A percentile compares a stretch with the other conserved stretches of the same genome.
These are phyloP conservation scores for Drosophila pseudotakahashii DNA, from an alignment of 2,888 invertebrate species.

Conservation along the genomic window DNA sequence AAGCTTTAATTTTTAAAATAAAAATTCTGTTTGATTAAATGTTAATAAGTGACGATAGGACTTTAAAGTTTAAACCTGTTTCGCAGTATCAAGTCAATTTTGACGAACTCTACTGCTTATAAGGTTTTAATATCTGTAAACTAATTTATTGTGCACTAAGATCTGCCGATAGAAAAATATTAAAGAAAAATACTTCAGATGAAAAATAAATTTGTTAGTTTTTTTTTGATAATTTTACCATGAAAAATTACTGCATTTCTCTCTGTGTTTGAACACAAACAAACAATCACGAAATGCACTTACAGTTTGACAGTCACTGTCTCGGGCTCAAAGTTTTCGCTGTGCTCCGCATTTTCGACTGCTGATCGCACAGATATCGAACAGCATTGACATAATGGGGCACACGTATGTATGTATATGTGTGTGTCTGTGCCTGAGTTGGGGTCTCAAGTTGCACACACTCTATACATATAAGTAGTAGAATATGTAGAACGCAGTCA, in stretches of 20 bases:
- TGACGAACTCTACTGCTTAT: no score
- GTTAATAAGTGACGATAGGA: no score
- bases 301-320: slow-evolving; percentile 62
- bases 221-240: no score
- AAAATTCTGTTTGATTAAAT: no score
- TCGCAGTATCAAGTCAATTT: no score
- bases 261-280: slow-evolving; percentile 8
- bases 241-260: neutral
- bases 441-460: slow-evolving; percentile 49
- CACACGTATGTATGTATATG: slow-evolving; percentile 23
- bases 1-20: no score
- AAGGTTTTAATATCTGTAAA: no score
- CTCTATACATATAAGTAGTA: slow-evolving; percentile 45
- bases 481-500: slow-evolving; percentile 69
- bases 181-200: no score
- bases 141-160: no score
- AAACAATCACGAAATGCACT: slow-evolving; percentile 37
- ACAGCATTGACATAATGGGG: slow-evolving; percentile 66
- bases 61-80: no score
- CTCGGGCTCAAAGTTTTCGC: slow-evolving; percentile 52
- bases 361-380: slow-evolving; percentile 77
- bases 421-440: slow-evolving; percentile 36
- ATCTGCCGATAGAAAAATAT: no score
- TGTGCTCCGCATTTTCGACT: slow-evolving; percentile 64
- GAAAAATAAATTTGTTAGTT: no score